Evolutionary conservation across 2,113 vertebrate genomes (phyloP).

Genomic region (Corythaeola cristata): DNA sequence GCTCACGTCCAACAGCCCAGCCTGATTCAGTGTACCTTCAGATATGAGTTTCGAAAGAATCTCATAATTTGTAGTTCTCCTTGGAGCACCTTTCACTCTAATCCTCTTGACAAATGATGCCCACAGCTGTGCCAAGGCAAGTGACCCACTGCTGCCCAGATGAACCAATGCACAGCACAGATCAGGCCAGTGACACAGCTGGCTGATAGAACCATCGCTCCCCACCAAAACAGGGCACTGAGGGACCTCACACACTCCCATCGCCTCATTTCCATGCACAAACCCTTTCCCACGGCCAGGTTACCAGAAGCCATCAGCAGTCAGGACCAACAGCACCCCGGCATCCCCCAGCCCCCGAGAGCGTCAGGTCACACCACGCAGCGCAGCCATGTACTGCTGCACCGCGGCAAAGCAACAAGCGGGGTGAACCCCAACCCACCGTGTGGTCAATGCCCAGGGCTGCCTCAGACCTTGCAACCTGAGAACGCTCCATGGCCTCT

Average conservation of each 20-base stretch:
- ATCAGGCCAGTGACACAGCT: rapidly evolving
- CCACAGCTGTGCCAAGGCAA: not conserved
- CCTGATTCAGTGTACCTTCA: rapidly evolving
- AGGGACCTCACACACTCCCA: not conserved
- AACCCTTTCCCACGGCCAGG: not conserved
- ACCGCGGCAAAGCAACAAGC: rapidly evolving
- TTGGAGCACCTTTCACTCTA: not conserved
- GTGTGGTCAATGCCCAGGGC: rapidly evolving
- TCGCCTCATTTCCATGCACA: not conserved
- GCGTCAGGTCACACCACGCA: not conserved
- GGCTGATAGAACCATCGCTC: rapidly evolving
- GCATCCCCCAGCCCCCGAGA: not conserved
- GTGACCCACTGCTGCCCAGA: no score
- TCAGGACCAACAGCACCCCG: rapidly evolving
- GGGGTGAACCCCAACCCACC: not conserved
- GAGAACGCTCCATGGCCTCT: rapidly evolving
- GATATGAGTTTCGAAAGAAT: rapidly evolving
- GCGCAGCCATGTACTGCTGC: rapidly evolving
- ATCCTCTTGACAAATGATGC: no score
- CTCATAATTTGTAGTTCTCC: not conserved
- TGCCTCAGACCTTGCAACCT: not conserved
- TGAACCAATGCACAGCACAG: rapidly evolving
- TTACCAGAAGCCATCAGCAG: not conserved
- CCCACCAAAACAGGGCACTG: not conserved
- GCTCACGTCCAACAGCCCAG: not conserved